Evolutionary conservation across 2,888 invertebrate genomes (phyloP).

Genomic region (Gnatocerus cornutus): DNA sequence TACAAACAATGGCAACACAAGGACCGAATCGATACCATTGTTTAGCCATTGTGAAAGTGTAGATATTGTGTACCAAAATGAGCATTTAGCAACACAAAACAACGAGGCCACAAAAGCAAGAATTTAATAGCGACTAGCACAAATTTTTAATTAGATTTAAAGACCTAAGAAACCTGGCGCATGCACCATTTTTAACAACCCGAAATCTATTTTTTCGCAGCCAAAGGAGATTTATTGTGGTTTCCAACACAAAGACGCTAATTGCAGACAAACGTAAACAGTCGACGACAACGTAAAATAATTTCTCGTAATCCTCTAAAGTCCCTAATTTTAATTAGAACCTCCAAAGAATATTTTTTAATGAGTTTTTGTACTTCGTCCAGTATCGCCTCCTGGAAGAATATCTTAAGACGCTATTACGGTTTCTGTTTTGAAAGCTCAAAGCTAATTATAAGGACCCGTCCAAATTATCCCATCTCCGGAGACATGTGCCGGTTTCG

Average conservation of each 20-base stretch:
- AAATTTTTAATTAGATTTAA: too few relatives aligned
- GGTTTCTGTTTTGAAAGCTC: slow-evolving; percentile 19
- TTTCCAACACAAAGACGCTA: neutral
- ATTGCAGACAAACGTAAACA: neutral
- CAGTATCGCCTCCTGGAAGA: neutral
- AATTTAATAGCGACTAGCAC: too few relatives aligned
- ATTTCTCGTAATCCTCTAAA: neutral
- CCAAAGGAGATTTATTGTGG: neutral
- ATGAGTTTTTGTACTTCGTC: neutral
- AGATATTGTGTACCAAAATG: too few relatives aligned
- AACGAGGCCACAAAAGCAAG: too few relatives aligned
- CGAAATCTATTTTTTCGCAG: too few relatives aligned
- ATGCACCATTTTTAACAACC: too few relatives aligned
- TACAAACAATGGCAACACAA: too few relatives aligned
- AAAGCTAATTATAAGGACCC: slow-evolving; percentile 47
- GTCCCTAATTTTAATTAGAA: neutral
- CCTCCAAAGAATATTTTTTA: neutral
- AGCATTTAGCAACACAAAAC: too few relatives aligned
- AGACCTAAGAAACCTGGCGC: too few relatives aligned
- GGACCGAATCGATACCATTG: too few relatives aligned
- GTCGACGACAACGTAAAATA: neutral
- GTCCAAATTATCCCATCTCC: slow-evolving; percentile 43
- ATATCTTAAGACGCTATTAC: slow-evolving; percentile 1
- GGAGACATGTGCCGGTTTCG: slow-evolving; percentile 49
- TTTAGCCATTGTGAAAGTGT: too few relatives aligned